Evolutionary conservation across 2,888 invertebrate species (phyloP).

Genomic region (Silvanus unidentatus): DNA sequence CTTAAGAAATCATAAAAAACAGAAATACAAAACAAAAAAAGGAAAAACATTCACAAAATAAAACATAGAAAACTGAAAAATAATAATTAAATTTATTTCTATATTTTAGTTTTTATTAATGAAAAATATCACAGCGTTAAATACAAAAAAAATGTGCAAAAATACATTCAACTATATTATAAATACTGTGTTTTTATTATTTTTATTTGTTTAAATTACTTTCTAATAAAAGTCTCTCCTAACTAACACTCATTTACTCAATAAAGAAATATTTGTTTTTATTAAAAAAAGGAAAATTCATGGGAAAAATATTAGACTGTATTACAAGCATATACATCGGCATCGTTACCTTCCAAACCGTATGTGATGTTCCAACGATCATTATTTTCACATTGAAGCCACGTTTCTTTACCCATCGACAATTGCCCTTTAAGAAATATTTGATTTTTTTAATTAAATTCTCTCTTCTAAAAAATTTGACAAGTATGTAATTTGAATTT

Average conservation of each 20-base stretch:
- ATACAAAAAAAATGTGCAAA: slow-evolving; percentile 4
- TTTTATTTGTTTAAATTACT: not conserved
- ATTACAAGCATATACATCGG: slow-evolving; percentile 34
- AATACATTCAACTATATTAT: slow-evolving; percentile 5
- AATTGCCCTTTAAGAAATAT: slow-evolving; percentile 61
- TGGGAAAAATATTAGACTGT: slow-evolving; percentile 28
- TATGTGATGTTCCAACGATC: slow-evolving; percentile 82
- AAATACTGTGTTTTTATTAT: slow-evolving; percentile 3
- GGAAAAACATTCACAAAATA: slow-evolving; percentile 29
- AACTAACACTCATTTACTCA: not conserved
- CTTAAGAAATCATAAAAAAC: no score
- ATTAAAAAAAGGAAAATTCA: no score
- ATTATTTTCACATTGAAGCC: slow-evolving; percentile 78
- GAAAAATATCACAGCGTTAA: slow-evolving; percentile 37
- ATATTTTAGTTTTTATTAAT: slow-evolving; percentile 7
- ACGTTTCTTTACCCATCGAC: slow-evolving; percentile 81
- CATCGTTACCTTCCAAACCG: slow-evolving; percentile 68
- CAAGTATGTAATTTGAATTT: no score
- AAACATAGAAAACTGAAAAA: slow-evolving; percentile 29
- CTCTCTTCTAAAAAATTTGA: no score
- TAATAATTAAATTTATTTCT: slow-evolving; percentile 35
- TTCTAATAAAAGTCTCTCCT: no score
- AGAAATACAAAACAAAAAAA: no score
- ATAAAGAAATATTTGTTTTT: slow-evolving; percentile 12
- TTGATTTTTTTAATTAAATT: no score